Conservation (phyloP, 2,888 invertebrate genomes). For the Adineta ricciae region DNA sequence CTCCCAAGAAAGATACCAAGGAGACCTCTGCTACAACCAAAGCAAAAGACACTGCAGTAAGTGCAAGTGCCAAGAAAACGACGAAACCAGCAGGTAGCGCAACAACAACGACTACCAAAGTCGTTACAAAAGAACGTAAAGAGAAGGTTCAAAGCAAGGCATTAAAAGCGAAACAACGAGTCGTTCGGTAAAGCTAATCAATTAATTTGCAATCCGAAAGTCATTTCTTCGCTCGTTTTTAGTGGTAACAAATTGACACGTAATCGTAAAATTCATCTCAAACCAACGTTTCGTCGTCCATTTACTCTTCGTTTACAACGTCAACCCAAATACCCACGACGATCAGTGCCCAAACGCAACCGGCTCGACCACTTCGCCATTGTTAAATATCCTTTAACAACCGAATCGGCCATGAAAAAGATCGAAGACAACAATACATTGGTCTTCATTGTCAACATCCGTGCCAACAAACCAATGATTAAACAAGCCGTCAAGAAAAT, state of each 20-base stretch:
- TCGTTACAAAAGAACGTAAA: not conserved
- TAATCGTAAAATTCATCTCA: conserved; percentile 27
- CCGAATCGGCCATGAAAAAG: conserved; percentile 99
- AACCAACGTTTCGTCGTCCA: conserved; percentile 31
- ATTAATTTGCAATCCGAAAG: not conserved
- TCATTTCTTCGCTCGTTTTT: not conserved
- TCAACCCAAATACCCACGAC: conserved; percentile 30
- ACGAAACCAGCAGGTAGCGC: not conserved
- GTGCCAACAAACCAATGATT: conserved; percentile 92
- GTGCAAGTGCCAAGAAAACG: not conserved
- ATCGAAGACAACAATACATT: conserved; percentile 99
- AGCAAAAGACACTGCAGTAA: conserved; percentile 1
- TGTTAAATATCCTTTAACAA: conserved; percentile 92
- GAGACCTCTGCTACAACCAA: not conserved
- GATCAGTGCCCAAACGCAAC: conserved; percentile 30
- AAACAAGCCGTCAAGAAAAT: conserved; percentile 90
- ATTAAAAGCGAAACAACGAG: conserved; percentile 9
- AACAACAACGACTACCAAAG: not conserved
- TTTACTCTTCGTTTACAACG: conserved; percentile 29
- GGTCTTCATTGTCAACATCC: conserved; percentile 90
- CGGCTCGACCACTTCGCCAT: conserved; percentile 85
- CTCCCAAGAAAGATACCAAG: not conserved
- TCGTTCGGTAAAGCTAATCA: not conserved
- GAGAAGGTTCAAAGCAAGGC: conserved; percentile 12
- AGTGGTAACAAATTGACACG: conserved; percentile 31